Base-by-base conservation (phyloP, 2,797 vertebrate species). In the Gobio occitaniae region DNA sequence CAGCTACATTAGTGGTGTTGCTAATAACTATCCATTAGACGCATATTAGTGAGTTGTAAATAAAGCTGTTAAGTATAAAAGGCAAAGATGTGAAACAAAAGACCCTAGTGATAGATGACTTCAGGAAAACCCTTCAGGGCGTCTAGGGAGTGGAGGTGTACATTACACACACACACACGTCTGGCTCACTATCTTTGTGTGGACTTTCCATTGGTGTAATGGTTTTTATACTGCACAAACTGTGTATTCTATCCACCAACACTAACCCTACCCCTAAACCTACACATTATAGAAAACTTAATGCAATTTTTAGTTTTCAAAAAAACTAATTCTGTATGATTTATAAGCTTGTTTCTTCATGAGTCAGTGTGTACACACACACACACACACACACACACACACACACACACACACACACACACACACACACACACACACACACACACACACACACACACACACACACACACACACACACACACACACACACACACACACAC, bases 11-110 rank as follows among this genome's bases (percentile, higher is more conserved):
- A 84, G 63, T 12, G 74, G 48, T 17, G 6, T 47, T 59, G 74
- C 63, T 84, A 69, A 78, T 78, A 84, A 47, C 25, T 50, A 56
- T 69, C 56, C 63, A 77, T 77, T 71, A 61, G 25, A 85, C 41
- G 63, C 54, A 71, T 48, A 83, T 83, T 83, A 76, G 16, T 17
- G 63, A 70, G 74, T 25, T 69, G 83, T 78, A 84, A 70, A 84
- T 78, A 79, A 71, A 50, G 25, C 52, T 59, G 19, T 85, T 86
- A 66, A 68, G 25, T 50, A 71, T 52, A 71, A 59, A 82, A 50
- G 13, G 19, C n/a, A 36, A 71, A 29, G 13, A 32, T n/a, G 63
- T 15, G 15, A 70, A 79, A 78, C 10, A 54, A n/a, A 9, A 72
- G 66, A 71, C 66, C 63, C 25, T 50, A 19, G 6, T 76, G 72